These are phyloP conservation scores for Linurgus olivaceus DNA, from an alignment of 2,797 vertebrate genomes.

Conservation along the genomic window DNA sequence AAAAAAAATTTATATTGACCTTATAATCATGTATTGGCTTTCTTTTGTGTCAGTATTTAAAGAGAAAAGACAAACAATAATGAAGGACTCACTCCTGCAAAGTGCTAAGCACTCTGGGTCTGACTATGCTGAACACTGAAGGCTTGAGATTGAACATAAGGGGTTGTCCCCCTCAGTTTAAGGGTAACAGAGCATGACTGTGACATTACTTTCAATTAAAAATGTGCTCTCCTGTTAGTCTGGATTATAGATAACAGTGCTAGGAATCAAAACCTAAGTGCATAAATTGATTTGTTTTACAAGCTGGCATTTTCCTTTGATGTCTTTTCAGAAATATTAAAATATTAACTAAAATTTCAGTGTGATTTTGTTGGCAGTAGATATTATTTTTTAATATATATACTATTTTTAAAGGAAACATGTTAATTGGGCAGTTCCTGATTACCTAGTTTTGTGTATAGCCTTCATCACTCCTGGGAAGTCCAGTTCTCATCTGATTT, in stretches of 20 bases:
- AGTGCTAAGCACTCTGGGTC: background rate
- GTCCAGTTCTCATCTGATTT: background rate
- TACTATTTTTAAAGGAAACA: background rate
- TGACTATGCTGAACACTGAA: background rate
- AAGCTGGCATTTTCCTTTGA: background rate
- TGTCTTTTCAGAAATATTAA: background rate
- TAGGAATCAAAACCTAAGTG: background rate
- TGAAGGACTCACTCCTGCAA: background rate
- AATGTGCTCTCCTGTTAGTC: background rate
- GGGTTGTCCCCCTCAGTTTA: background rate
- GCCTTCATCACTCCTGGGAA: background rate
- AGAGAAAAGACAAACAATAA: background rate
- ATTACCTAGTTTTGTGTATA: background rate
- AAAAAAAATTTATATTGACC: background rate
- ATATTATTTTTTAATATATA: background rate
- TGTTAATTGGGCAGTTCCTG: background rate
- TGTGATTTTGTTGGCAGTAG: background rate
- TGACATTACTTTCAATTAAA: background rate
- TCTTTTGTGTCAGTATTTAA: background rate
- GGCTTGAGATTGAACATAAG: background rate
- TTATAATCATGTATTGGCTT: background rate
- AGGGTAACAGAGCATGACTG: background rate
- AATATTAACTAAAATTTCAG: background rate
- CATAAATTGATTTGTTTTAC: background rate
- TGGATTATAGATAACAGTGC: background rate